A percentile compares a stretch with the other conserved stretches of the same genome.
These are phyloP conservation scores for Onychorhynchus coronatus DNA, from an alignment of 2,113 vertebrate species.

Conservation along the genomic window DNA sequence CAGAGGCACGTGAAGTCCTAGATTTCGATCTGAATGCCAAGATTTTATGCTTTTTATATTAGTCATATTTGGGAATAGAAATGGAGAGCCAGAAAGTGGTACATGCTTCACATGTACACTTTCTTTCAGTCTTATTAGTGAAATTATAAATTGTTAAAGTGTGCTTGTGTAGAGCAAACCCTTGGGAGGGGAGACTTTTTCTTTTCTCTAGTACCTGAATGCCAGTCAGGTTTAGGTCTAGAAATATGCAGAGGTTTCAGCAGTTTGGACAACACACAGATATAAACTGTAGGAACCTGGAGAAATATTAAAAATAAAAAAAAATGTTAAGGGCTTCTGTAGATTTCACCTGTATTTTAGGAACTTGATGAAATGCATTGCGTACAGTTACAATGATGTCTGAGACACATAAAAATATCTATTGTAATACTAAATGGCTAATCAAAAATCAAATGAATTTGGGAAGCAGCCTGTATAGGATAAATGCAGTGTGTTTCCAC, in stretches of 20 bases:
- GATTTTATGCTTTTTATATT: not conserved
- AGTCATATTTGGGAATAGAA: not conserved
- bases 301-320: not conserved
- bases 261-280: not conserved
- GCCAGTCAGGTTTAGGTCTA: not conserved
- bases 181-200: not conserved
- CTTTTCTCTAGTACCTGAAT: not conserved
- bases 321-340: not conserved
- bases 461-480: not conserved
- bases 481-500: not conserved
- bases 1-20: not conserved
- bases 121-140: not conserved
- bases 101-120: rapidly evolving
- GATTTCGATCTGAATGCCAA: not conserved
- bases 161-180: not conserved
- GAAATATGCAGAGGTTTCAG: not conserved
- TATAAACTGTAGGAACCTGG: not conserved
- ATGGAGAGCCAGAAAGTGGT: not conserved
- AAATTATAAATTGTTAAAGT: not conserved
- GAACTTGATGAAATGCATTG: not conserved
- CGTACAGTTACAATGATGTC: not conserved
- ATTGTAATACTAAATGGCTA: not conserved
- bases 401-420: not conserved
- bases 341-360: not conserved
- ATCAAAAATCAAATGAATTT: not conserved